Evolutionary conservation across 2,888 invertebrate genomes (phyloP), one percentile per base, ranked within the genome.

Genomic region (Amblyteles armatorius): DNA sequence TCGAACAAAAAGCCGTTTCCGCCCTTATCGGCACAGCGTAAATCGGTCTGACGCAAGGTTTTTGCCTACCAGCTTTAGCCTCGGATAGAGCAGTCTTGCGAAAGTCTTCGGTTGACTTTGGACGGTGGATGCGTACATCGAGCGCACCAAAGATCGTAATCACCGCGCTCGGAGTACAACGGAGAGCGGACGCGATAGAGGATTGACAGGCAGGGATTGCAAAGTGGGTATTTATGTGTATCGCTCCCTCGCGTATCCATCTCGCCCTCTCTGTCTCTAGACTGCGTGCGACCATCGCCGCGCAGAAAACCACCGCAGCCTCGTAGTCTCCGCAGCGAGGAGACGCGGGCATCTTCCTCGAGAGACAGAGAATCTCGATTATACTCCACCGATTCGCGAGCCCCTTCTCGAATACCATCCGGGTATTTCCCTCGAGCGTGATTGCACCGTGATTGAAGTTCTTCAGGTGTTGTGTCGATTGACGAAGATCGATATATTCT

Each of bases 401-500:
- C 65, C 57, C 13, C 44, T 6, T 55, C 52, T 50, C 71, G 63
- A 52, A 57, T 65, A 79, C 68, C 67, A 57, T 73, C 52, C 63
- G 79, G 73, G 83, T 84, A 79, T 84, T 84, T 81, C 84, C 81
- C 84, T 55, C 22, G 81, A 81, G 84, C 69, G 74, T 84, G 82
- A 84, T 84, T 82, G 82, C 82, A 68, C 78, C 50, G 81, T 84
- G 84, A 84, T 84, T 84, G 84, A 79, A 81, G 84, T 84, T 84
- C 63, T 82, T 79, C 48, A 69, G 80, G 84, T 84, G 81, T 82
- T 71, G 73, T 67, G 73, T 71, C 69, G 79, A 84, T 81, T 81
- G 81, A 84, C 84, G 84, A 84, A 84, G 84, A 84, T 84, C 84
- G 84, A 84, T 84, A 79, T 82, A 84, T 81, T 81, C 83, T 72